Conservation (phyloP, 2,113 vertebrate genomes). For the Abramis brama region DNA sequence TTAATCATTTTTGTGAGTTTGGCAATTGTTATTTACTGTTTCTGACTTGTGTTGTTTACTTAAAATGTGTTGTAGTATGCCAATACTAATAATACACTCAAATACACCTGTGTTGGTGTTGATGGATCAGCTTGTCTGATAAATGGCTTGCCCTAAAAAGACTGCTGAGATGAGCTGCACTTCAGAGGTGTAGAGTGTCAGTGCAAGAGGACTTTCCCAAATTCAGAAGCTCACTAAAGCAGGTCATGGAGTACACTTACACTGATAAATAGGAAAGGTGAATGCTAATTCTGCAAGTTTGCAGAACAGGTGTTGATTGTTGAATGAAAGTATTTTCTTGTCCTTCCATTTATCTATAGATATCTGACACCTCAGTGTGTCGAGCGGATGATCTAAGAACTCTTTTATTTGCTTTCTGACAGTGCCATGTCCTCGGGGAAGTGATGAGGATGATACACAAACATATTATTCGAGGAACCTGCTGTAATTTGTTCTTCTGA, state of each 20-base stretch:
- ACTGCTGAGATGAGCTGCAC: constrained; percentile 53
- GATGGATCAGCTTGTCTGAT: constrained; percentile 4
- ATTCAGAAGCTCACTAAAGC: constrained; percentile 57
- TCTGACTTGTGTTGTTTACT: neutral
- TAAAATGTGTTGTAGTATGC: neutral
- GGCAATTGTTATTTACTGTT: neutral
- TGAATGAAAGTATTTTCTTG: neutral
- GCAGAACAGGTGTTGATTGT: neutral
- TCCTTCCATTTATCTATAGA: neutral
- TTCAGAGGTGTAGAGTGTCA: constrained; percentile 71
- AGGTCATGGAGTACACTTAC: constrained; percentile 68
- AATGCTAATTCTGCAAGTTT: constrained; percentile 21
- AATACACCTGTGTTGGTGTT: constrained; percentile 17
- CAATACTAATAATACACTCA: neutral
- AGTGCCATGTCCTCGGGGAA: constrained; percentile 33
- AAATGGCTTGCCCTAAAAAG: constrained; percentile 35
- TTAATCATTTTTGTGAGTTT: neutral
- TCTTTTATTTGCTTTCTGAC: constrained; percentile 39
- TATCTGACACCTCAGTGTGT: neutral
- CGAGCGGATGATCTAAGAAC: neutral
- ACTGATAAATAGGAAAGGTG: neutral
- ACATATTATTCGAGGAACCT: neutral
- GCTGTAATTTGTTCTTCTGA: constrained; percentile 38
- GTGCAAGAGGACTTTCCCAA: constrained; percentile 75
- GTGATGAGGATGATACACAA: constrained; percentile 32